These are phyloP conservation scores for Lydus trimaculatus DNA, from an alignment of 2,888 invertebrate species.

Conservation along the genomic window DNA sequence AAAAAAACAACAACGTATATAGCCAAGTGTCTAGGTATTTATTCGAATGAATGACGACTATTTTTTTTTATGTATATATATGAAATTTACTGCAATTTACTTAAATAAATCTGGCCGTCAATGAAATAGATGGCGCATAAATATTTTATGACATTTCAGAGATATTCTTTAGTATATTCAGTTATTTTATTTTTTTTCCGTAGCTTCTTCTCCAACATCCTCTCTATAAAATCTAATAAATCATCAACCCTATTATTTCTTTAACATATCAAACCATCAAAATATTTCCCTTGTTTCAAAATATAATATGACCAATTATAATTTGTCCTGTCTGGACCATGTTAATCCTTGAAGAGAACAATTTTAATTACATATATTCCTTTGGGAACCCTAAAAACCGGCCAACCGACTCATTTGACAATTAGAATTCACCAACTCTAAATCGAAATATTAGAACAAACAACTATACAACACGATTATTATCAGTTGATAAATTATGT, in stretches of 20 bases:
- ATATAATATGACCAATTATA: constrained; percentile 38
- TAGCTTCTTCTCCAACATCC: background rate
- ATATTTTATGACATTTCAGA: constrained; percentile 51
- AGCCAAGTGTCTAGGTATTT: constrained; percentile 53
- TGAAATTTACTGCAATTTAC: constrained; percentile 34
- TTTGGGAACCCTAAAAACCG: constrained; percentile 52
- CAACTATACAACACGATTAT: background rate
- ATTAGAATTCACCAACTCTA: constrained; percentile 23
- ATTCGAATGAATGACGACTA: constrained; percentile 54
- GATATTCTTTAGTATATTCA: constrained; percentile 40
- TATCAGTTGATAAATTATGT: background rate
- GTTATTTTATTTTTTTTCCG: constrained; percentile 29
- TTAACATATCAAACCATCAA: constrained; percentile 4
- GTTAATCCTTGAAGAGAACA: constrained; percentile 57
- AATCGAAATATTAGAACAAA: constrained; percentile 10
- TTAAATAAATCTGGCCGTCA: constrained; percentile 55
- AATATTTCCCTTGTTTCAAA: constrained; percentile 6
- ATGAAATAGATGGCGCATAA: constrained; percentile 55
- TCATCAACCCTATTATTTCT: constrained; percentile 1
- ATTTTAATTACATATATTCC: constrained; percentile 59
- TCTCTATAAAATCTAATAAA: background rate
- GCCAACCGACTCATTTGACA: constrained; percentile 38
- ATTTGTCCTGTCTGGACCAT: constrained; percentile 53
- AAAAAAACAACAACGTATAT: constrained; percentile 31
- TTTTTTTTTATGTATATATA: constrained; percentile 51